These are phyloP conservation scores for Polyodon spathula DNA, from an alignment of 2,113 vertebrate species.

Conservation along the genomic window DNA sequence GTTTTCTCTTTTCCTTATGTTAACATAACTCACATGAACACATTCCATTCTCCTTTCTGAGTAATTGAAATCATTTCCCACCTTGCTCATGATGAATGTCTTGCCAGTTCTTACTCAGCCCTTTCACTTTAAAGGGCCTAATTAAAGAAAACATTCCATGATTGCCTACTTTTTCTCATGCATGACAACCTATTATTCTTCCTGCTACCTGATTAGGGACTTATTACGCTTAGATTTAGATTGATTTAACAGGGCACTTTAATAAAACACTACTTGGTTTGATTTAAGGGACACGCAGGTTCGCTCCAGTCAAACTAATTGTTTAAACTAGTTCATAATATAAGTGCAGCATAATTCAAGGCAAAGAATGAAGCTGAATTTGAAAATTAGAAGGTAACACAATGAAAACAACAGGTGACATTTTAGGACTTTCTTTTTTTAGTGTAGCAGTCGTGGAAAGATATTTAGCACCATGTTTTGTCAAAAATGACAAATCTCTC, in stretches of 20 bases:
- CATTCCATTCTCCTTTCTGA: conserved; percentile 67
- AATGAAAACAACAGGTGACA: conserved; percentile 77
- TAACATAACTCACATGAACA: conserved; percentile 59
- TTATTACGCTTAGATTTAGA: conserved; percentile 99
- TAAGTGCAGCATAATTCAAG: conserved; percentile 25
- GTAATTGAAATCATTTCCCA: conserved; percentile 98
- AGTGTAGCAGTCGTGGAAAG: conserved; percentile 65
- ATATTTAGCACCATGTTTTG: conserved; percentile 69
- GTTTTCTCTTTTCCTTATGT: neutral
- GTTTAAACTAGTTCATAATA: conserved; percentile 64
- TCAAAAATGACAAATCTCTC: conserved; percentile 84
- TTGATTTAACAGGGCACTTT: conserved; percentile 96
- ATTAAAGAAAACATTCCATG: conserved; percentile 99
- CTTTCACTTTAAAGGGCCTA: conserved; percentile 94
- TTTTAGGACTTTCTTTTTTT: conserved; percentile 59
- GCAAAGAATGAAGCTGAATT: conserved; percentile 54
- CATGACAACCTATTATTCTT: conserved; percentile 99
- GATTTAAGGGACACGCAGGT: conserved; percentile 82
- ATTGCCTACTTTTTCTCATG: conserved; percentile 99
- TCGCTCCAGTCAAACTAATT: conserved; percentile 76
- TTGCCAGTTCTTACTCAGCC: conserved; percentile 77
- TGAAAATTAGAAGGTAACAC: conserved; percentile 56
- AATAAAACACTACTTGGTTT: conserved; percentile 96
- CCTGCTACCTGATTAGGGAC: conserved; percentile 98
- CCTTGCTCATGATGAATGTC: conserved; percentile 98